Base-by-base conservation (phyloP, 2,888 invertebrate species). In the Ligdia adustata region DNA sequence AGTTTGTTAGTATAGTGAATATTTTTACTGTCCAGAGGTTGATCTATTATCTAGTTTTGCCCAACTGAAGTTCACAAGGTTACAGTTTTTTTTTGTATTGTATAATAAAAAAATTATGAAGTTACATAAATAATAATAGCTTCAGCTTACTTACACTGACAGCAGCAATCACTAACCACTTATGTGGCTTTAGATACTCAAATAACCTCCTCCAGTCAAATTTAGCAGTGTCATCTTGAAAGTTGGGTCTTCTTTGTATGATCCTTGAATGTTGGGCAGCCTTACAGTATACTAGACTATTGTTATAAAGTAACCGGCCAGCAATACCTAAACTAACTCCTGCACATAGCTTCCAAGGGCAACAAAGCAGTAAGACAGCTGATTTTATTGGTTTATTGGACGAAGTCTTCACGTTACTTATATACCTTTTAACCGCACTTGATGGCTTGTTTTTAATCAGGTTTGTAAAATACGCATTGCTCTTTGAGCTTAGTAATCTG, bases 191-290 rank as follows among this genome's bases (percentile, higher is more conserved):
- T 1, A 98, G 79, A 72, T 97, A 94, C 7, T 86, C 71, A 78
- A 94, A 92, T 53, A 98, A 93, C 51, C 91, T 92, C 11, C 78
- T 87, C 97, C 97, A 97, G 70, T 96, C 95, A 84, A 97, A 97
- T 52, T 92, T 90, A 0, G 91, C 75, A 57, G 91, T 90, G 39
- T 92, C 92, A 34, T 91, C 90, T 15, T 78, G 60, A 4, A 89
- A 53, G 57, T 85, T 82, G 1, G 80, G 75, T 39, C 91, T 86
- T 68, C 92, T 91, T 82, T 93, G 93, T 62, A 91, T 88, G 68
- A 91, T 75, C 55, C 92, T 91, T 2, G 91, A 87, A 28, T 79
- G 77, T 4, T 82, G 74, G 41, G 77, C 79, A 1, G 94, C 89
- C 48, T 94, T 94, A 55, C 94, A 94, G 66, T 93, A 93, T 1